phyloP scores from a whole-genome alignment of 2,797 vertebrate species.

The Choloepus didactylus region DNA sequence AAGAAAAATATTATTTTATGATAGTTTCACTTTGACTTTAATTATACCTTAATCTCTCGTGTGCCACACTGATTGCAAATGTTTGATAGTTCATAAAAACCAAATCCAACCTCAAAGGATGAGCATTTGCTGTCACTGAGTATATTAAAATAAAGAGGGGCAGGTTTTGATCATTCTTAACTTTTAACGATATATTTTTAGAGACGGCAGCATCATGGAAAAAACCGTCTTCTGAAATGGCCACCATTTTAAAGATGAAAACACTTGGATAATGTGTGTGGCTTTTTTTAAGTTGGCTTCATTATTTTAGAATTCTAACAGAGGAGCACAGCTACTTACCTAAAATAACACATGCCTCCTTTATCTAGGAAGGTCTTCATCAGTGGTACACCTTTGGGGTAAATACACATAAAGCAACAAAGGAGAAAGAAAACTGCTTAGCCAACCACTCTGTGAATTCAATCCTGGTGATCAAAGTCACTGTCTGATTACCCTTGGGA shows the following conservation, averaged over 20 bases:
- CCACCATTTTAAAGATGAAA: neutral
- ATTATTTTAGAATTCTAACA: constrained; percentile 37
- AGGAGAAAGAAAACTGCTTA: neutral
- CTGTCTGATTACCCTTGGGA: neutral
- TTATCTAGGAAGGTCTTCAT: neutral
- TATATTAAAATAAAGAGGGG: neutral
- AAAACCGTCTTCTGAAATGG: neutral
- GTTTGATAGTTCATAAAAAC: constrained; percentile 39
- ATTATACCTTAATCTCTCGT: neutral
- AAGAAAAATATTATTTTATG: constrained; percentile 37
- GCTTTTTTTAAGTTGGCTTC: neutral
- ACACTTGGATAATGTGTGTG: neutral
- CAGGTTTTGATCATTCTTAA: neutral
- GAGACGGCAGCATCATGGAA: neutral
- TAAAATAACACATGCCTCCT: neutral
- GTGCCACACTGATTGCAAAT: neutral
- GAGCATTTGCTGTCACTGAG: neutral
- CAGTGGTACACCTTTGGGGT: neutral
- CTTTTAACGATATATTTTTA: constrained; percentile 22
- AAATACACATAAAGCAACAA: neutral
- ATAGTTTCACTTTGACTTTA: constrained; percentile 16
- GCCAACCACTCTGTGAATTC: neutral
- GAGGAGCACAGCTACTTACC: neutral
- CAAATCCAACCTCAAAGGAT: constrained; percentile 33
- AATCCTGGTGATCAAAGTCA: neutral